phyloP scores from a whole-genome alignment of 2,797 vertebrate genomes.

The Centropyge bicolor region DNA sequence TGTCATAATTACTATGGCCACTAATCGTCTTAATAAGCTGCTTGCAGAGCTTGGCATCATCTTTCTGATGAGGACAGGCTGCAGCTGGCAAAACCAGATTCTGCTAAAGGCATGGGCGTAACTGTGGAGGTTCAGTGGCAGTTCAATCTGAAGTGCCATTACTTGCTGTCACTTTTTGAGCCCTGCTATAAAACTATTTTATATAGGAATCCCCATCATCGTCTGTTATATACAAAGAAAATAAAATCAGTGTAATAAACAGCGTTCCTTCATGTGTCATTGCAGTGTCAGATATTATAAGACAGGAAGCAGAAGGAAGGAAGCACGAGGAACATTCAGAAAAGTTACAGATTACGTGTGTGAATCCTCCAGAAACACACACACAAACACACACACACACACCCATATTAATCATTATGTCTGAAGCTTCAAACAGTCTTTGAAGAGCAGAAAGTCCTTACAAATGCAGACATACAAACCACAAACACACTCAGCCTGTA shows the following conservation, averaged over 20 bases:
- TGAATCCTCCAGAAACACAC: not conserved
- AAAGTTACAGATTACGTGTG: too few species aligned
- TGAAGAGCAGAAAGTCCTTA: conserved; percentile 28
- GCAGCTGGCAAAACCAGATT: too few species aligned
- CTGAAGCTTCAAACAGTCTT: conserved; percentile 30
- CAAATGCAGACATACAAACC: conserved; percentile 15
- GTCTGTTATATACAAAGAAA: not conserved
- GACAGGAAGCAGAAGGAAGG: not conserved
- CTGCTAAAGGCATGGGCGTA: too few species aligned
- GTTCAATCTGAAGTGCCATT: too few species aligned
- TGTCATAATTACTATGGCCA: too few species aligned
- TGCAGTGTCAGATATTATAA: not conserved
- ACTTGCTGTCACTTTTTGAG: not conserved
- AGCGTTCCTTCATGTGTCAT: not conserved
- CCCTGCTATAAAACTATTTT: not conserved
- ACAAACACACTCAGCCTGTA: conserved; percentile 49
- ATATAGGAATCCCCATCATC: not conserved
- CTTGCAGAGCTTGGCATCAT: too few species aligned
- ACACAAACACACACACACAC: conserved; percentile 5
- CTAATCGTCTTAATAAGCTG: too few species aligned
- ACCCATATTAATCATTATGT: conserved; percentile 24
- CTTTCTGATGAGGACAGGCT: too few species aligned
- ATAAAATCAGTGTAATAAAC: not conserved
- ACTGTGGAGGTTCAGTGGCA: too few species aligned
- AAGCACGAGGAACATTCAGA: not conserved